Base-by-base conservation (phyloP, 2,113 vertebrate genomes). In the Poeciliopsis prolifica region DNA sequence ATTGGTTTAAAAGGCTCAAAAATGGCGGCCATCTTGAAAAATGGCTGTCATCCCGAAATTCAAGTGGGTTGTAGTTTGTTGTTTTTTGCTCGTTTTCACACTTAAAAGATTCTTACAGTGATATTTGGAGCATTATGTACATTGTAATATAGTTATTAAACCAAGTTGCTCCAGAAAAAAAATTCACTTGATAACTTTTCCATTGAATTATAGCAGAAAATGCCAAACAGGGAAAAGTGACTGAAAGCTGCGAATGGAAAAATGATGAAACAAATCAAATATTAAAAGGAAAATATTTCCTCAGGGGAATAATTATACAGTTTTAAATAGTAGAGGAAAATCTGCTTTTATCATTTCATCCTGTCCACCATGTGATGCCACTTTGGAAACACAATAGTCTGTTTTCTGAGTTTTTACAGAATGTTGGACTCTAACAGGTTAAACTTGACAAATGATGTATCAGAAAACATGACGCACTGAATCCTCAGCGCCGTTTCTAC, bases 281-380 rank as follows among this genome's bases (percentile, higher is more conserved):
- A 26, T 26, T 26, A 71, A 61, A 68, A 63, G 26, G 74, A 63
- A 66, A n/a, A 42, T 66, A 61, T 14, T 29, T 26, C 26, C 54
- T 67, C 26, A 37, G 42, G 35, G 65, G 66, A 71, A 60, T 40
- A 28, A 61, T 75, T 82, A n/a, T n/a, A 24, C 60, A 51, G 33
- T 69, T 85, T 80, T 8, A 74, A 87, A 89, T 75, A 75, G 1
- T 64, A 65, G 22, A 65, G 37, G 48, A 3, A 70, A 78, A 61
- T 10, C 35, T 17, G 54, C 51, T 58, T 54, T n/a, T 58, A 58
- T 48, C 14, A 19, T 13, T 48, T 48, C 17, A 48, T 10, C 51
- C 9, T 51, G 48, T 51, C 48, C 48, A 17, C 19, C 6, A 22
- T 51, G 51, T 54, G 51, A 54, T 54, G 51, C 9, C 22, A 22